phyloP scores from a whole-genome alignment of 2,888 invertebrate species.

The Tenthredo notha region DNA sequence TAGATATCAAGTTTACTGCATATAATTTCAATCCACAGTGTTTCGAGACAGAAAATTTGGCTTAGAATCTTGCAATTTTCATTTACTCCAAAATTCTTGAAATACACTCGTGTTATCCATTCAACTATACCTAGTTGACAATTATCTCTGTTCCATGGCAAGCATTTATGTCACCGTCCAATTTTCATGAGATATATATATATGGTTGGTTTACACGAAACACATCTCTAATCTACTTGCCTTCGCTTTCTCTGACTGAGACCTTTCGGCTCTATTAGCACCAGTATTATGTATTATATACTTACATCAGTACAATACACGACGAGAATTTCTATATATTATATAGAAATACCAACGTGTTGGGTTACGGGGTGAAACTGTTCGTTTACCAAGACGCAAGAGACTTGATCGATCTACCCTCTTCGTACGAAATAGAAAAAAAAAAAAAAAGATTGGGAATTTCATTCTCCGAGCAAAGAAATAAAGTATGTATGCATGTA shows the following conservation, averaged over 20 bases:
- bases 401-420: not conserved
- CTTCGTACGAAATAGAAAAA: not conserved
- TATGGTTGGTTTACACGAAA: not conserved
- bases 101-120: not conserved
- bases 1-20: not conserved
- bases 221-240: not conserved
- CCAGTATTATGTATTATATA: not conserved
- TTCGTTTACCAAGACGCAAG: not conserved
- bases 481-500: not conserved
- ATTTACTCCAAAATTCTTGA: not conserved
- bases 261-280: not conserved
- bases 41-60: not conserved
- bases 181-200: conserved; percentile 1
- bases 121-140: not conserved
- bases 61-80: not conserved
- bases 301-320: not conserved
- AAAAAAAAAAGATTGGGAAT: conserved; percentile 1
- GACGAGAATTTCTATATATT: not conserved
- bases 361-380: not conserved
- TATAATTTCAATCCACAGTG: not conserved
- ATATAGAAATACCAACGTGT: not conserved
- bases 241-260: not conserved
- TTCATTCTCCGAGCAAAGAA: conserved; percentile 32
- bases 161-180: not conserved
- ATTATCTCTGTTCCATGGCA: not conserved